A percentile compares a stretch with the other conserved stretches of the same genome.
Evolutionary conservation across 2,888 invertebrate species (phyloP).

Genomic region (Hipparchia semele): DNA sequence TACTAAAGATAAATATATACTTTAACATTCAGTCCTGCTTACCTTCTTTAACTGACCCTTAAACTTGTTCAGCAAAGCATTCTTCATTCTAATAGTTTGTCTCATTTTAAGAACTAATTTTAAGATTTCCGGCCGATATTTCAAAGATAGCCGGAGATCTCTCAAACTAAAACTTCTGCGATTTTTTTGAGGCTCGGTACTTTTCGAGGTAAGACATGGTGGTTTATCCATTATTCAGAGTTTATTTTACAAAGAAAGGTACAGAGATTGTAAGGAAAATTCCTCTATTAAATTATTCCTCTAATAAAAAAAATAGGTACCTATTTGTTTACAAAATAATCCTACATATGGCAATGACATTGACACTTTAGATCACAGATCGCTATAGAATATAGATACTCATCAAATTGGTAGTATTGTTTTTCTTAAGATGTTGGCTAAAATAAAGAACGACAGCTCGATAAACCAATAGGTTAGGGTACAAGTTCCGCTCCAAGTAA

Average conservation of each 20-base stretch:
- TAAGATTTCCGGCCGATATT: constrained; percentile 83
- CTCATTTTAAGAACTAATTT: constrained; percentile 83
- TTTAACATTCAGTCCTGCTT: constrained; percentile 32
- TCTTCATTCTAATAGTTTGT: constrained; percentile 81
- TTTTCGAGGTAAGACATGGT: neutral
- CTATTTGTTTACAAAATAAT: too few relatives aligned
- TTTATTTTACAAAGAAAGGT: neutral
- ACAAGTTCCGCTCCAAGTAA: too few relatives aligned
- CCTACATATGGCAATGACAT: too few relatives aligned
- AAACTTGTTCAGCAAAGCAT: constrained; percentile 82
- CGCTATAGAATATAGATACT: too few relatives aligned
- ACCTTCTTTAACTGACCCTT: constrained; percentile 82
- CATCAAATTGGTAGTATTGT: too few relatives aligned
- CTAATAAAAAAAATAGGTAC: too few relatives aligned
- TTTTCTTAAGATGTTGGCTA: too few relatives aligned
- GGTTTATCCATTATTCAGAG: constrained; percentile 21
- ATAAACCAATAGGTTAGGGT: too few relatives aligned
- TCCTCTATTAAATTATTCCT: too few relatives aligned
- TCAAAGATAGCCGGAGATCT: constrained; percentile 67
- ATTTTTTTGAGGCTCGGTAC: constrained; percentile 12
- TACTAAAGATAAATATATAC: neutral
- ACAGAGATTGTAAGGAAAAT: too few relatives aligned
- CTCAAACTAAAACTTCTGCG: constrained; percentile 47
- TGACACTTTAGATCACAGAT: too few relatives aligned
- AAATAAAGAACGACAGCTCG: too few relatives aligned